Evolutionary conservation across 2,888 invertebrate genomes (phyloP), one percentile per base, ranked within the genome.

Genomic region (Herminia tarsipennalis): DNA sequence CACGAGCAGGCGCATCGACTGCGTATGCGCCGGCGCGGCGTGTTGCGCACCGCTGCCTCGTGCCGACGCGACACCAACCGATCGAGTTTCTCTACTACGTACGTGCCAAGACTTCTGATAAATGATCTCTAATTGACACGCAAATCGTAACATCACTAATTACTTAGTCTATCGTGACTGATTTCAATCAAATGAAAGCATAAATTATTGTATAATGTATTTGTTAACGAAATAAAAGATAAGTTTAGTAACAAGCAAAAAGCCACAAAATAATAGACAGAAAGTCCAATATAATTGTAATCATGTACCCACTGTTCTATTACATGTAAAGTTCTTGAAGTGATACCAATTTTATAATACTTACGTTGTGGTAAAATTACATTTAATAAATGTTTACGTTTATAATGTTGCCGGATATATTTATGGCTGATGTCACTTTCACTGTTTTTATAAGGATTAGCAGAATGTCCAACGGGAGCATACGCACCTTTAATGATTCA

Each of bases 361-460:
- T n/a, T n/a, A n/a, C n/a, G n/a, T n/a, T n/a, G n/a, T n/a, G n/a
- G n/a, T n/a, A n/a, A n/a, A n/a, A n/a, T n/a, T n/a, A n/a, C n/a
- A n/a, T n/a, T n/a, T n/a, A n/a, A n/a, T n/a, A n/a, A 46, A 43
- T 29, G 25, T 22, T 22, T 10, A n/a, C 5, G 4, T 3, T 20
- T 29, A n/a, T 47, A 28, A n/a, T n/a, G n/a, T n/a, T n/a, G 16
- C 21, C 25, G 13, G 17, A 28, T 37, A 27, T 39, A 29, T 51
- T 51, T 24, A 36, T 60, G 50, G 37, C 55, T 63, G 63, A 67
- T 29, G 50, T 80, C 72, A 83, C 86, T 87, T 87, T 87, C 86
- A 73, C 83, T 75, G 36, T 54, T 61, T 73, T 60, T 81, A 84
- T 86, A 82, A 73, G 75, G 73, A 86, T 86, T 84, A 67, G 66